Percentiles rank a stretch among this genome's conserved stretches.
These are phyloP conservation scores for Cheilinus undulatus DNA, from an alignment of 2,113 vertebrate genomes.

Conservation along the genomic window DNA sequence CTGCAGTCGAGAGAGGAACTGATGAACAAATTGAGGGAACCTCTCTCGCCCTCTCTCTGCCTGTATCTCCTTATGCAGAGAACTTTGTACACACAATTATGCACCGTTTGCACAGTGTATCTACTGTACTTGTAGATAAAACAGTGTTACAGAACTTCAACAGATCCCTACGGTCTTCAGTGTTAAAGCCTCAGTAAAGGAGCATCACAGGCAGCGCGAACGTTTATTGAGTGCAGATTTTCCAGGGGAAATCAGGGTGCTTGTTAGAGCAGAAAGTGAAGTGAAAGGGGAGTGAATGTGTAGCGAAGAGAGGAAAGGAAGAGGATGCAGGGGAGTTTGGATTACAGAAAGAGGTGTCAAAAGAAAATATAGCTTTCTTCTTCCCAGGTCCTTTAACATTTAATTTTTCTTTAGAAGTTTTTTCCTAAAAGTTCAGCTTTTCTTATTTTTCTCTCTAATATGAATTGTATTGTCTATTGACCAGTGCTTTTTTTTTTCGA, in stretches of 20 bases:
- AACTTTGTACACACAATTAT: background rate
- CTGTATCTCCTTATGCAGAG: background rate
- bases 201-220: constrained; percentile 46
- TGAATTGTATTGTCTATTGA: background rate
- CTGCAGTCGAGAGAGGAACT: constrained; percentile 26
- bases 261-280: constrained; percentile 74
- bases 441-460: constrained; percentile 8
- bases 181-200: constrained; percentile 57
- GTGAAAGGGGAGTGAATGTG: constrained; percentile 59
- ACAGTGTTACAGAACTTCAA: background rate
- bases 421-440: constrained; percentile 21
- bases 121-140: constrained; percentile 14
- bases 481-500: background rate
- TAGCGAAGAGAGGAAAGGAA: constrained; percentile 58
- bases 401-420: constrained; percentile 22
- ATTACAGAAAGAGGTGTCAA: constrained; percentile 69
- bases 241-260: constrained; percentile 76
- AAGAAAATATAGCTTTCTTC: constrained; percentile 62
- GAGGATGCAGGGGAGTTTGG: constrained; percentile 64
- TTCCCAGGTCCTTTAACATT: constrained; percentile 19
- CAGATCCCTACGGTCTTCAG: constrained; percentile 8
- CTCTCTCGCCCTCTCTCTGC: background rate
- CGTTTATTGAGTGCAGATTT: constrained; percentile 76
- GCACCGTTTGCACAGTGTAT: background rate
- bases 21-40: constrained; percentile 37